Conservation (phyloP, 2,888 invertebrate species). For the Lithophane leautieri region DNA sequence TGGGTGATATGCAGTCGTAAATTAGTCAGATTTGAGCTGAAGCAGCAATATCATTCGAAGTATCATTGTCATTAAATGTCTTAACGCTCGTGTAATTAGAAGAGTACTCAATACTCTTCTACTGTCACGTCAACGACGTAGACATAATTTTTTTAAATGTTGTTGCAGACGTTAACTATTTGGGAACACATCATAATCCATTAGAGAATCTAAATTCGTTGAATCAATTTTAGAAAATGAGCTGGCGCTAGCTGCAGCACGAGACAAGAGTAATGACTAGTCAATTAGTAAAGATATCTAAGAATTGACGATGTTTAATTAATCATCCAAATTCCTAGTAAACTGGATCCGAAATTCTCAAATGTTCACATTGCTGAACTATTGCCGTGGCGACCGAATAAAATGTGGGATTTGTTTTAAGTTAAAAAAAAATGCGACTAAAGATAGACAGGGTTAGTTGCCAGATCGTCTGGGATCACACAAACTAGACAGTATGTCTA, state of each 20-base stretch:
- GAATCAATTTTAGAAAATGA: conserved; percentile 5
- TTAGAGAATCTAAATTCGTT: conserved; percentile 13
- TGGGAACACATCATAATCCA: conserved; percentile 16
- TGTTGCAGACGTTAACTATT: background rate
- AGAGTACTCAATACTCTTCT: background rate
- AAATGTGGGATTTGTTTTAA: conserved; percentile 25
- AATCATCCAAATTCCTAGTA: conserved; percentile 2
- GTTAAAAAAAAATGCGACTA: conserved; percentile 52
- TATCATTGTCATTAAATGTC: conserved; percentile 23
- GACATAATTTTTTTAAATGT: background rate
- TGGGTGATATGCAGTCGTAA: conserved; percentile 61
- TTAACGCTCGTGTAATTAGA: conserved; percentile 6
- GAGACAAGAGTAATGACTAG: conserved; percentile 6
- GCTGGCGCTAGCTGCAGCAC: background rate
- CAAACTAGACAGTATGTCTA: conserved; percentile 45
- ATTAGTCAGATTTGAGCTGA: conserved; percentile 60
- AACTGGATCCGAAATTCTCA: background rate
- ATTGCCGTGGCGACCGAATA: conserved; percentile 9
- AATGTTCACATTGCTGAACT: conserved; percentile 8
- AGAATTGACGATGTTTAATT: conserved; percentile 1
- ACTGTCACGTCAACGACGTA: background rate
- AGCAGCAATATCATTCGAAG: conserved; percentile 10
- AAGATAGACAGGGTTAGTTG: conserved; percentile 57
- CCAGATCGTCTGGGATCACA: conserved; percentile 50
- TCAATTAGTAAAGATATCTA: background rate